Evolutionary conservation across 2,888 invertebrate species (phyloP), one percentile per base, ranked within the genome.

Genomic region (Caenorhabditis sp.): DNA sequence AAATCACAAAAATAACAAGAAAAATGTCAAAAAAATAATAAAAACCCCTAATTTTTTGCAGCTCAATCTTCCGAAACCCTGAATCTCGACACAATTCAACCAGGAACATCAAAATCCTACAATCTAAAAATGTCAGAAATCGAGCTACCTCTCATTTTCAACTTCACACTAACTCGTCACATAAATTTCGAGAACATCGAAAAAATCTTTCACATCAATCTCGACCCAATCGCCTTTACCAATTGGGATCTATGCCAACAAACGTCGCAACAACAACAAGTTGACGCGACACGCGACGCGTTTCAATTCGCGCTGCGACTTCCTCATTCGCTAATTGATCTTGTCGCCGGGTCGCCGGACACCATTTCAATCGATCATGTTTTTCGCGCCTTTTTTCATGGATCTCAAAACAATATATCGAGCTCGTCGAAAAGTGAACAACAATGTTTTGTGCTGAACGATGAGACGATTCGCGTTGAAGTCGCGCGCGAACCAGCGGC

Each of bases 271-370:
- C 31, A 4, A 10, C 49, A 31, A 36, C 6, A 59, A 10, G 12
- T 19, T n/a, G 27, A 10, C 27, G 53, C 8, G 51, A 12, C 5
- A 21, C 12, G 12, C 14, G 2, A 12, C 14, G 43, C 43, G 17
- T 69, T 74, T 58, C 10, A 51, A 8, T 69, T 62, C 2, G 24
- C 67, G 0, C 26, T 73, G n/a, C 54, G 61, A 2, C 36, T 78
- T 17, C 73, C 78, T 5, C 54, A 61, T 26, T 43, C 58, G 12
- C 59, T 78, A 10, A 55, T 76, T n/a, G 59, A 76, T 58, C 62
- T 78, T 14, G 62, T 78, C 12, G 62, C 57, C 49, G 72, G 69
- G 10, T 59, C 69, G 43, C 72, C 73, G 6, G 73, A 72, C 54
- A 68, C 62, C 0, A 8, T 68, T 12, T 61, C 63, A 0, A 19